Evolutionary conservation across 2,888 invertebrate species (phyloP), one percentile per base, ranked within the genome.

Genomic region (Harpagoxenus sublaevis): DNA sequence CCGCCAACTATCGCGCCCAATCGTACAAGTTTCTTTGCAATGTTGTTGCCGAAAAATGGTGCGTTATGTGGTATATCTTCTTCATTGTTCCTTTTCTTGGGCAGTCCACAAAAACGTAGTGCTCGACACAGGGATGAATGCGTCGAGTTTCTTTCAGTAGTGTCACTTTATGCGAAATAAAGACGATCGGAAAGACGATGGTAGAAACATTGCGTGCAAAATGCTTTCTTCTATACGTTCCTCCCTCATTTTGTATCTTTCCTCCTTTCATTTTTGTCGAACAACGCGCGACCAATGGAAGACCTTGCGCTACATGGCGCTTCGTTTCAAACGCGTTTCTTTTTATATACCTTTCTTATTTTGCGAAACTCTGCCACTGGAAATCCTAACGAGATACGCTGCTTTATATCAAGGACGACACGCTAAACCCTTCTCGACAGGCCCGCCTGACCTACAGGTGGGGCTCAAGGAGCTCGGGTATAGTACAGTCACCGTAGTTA

Each of bases 401-500:
- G 74, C 53, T 39, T 48, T 55, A 23, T 31, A 48, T 66, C 78
- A 73, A 48, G 60, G 75, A 73, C 63, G 45, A 73, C 78, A 63
- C 45, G 53, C 63, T 77, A 83, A 78, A 63, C 45, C 62, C 39
- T 65, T 65, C 77, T 55, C 45, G 74, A 75, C 53, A 75, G 42
- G 18, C 42, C n/a, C 78, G 63, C 68, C 18, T 60, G 51, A 71
- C 84, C 71, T 75, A 83, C 83, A 83, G 60, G 84, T 87, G 71
- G 78, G 60, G 57, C 23, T 73, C 74, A 48, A 82, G 65, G 71
- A 68, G 82, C 70, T 82, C 51, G 81, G 81, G 87, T 88, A 75
- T 89, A 81, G 87, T 75, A 73, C 42, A 81, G 82, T 84, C 83
- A 83, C 87, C 78, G 86, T 87, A 89, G 90, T 90, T 92, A 88